Percentiles rank a stretch among this genome's conserved stretches.
These are phyloP conservation scores for Zygogramma bicolorata DNA, from an alignment of 2,888 invertebrate genomes.

Conservation along the genomic window DNA sequence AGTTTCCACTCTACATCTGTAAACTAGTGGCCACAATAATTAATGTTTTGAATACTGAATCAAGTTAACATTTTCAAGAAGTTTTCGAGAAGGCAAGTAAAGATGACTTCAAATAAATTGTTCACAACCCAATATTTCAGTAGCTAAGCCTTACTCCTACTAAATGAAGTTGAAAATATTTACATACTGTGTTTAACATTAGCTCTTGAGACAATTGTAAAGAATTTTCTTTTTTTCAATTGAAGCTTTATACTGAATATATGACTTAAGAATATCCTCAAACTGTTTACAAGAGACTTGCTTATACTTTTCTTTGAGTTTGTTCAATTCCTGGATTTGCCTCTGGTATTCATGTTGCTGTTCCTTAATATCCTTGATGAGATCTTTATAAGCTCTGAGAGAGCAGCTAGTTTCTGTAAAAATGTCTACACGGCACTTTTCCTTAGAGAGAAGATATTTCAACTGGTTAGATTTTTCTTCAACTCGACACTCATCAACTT, in stretches of 20 bases:
- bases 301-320: conserved; percentile 64
- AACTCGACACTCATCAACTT: conserved; percentile 59
- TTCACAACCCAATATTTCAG: background rate
- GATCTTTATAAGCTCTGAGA: conserved; percentile 62
- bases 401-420: conserved; percentile 65
- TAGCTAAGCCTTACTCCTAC: background rate
- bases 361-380: conserved; percentile 62
- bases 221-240: conserved; percentile 63
- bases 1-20: no score
- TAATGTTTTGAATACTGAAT: no score
- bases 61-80: no score
- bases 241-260: conserved; percentile 62
- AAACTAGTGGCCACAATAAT: no score
- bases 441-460: conserved; percentile 56
- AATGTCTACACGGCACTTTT: conserved; percentile 59
- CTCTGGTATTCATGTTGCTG: conserved; percentile 60
- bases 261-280: conserved; percentile 64
- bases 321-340: conserved; percentile 62
- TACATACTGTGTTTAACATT: conserved; percentile 19
- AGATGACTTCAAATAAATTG: no score
- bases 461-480: conserved; percentile 62
- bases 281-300: conserved; percentile 65
- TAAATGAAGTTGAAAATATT: conserved; percentile 9
- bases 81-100: no score
- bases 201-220: conserved; percentile 36